A percentile compares a stretch with the other conserved stretches of the same genome.
Conservation (phyloP, 2,113 vertebrate species). For the Synchiropus splendidus region DNA sequence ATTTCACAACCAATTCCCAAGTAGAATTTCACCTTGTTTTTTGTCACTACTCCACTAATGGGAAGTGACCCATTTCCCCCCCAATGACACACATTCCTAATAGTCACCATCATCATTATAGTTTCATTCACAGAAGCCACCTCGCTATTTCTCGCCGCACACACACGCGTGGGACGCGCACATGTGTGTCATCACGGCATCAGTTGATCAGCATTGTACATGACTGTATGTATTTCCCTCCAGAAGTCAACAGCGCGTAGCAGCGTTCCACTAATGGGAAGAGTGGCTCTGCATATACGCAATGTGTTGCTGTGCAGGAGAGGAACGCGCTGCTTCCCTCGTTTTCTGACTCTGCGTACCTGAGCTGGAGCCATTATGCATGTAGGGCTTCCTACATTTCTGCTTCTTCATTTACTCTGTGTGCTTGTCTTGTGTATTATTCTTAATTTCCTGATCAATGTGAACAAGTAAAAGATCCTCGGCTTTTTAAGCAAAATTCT, state of each 20-base stretch:
- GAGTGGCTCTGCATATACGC: slow-evolving; percentile 60
- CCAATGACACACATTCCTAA: slow-evolving; percentile 1
- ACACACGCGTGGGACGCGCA: slow-evolving; percentile 13
- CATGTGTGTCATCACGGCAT: slow-evolving; percentile 38
- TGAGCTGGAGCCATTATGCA: slow-evolving; percentile 10
- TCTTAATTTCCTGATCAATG: too few relatives aligned
- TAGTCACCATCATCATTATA: slow-evolving; percentile 16
- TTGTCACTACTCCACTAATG: slow-evolving; percentile 20
- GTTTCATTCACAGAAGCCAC: slow-evolving; percentile 12
- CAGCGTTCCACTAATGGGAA: slow-evolving; percentile 59
- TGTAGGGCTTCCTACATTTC: slow-evolving; percentile 23
- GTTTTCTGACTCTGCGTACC: slow-evolving; percentile 7
- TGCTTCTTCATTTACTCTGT: neutral
- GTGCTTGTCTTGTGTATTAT: too few relatives aligned
- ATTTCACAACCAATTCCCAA: too few relatives aligned
- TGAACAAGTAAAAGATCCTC: too few relatives aligned
- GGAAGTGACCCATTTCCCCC: slow-evolving; percentile 25
- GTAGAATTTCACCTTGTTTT: slow-evolving; percentile 12
- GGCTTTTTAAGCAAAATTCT: too few relatives aligned
- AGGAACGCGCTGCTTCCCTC: slow-evolving; percentile 32
- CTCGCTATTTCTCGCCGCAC: slow-evolving; percentile 9
- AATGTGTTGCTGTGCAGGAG: slow-evolving; percentile 65
- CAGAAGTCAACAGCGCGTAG: slow-evolving; percentile 54
- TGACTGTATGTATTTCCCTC: slow-evolving; percentile 47
- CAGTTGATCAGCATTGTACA: slow-evolving; percentile 42